These are phyloP conservation scores for Cochlearius cochlearius DNA, from an alignment of 2,113 vertebrate genomes.

Conservation along the genomic window DNA sequence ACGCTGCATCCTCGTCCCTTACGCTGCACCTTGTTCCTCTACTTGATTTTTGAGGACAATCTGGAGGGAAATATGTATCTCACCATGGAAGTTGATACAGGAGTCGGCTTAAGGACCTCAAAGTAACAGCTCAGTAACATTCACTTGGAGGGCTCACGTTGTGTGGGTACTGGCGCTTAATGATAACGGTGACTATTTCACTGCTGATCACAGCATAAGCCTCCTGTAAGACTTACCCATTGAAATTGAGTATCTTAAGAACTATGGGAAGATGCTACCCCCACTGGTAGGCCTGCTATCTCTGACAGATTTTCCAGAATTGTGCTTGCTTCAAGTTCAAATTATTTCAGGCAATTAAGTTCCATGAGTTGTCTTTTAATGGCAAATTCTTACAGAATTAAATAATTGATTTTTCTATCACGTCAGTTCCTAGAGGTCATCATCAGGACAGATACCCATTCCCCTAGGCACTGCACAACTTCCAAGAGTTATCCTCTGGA, in stretches of 20 bases:
- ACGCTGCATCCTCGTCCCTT: neutral
- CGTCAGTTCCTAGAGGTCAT: neutral
- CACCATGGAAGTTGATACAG: neutral
- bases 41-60: neutral
- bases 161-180: neutral
- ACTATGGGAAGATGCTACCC: neutral
- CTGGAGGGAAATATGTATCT: neutral
- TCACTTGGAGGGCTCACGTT: neutral
- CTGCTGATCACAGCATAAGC: neutral
- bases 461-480: neutral
- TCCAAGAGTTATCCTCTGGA: neutral
- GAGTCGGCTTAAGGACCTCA: neutral
- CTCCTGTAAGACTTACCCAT: neutral
- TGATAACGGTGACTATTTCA: neutral
- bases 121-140: neutral
- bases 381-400: neutral
- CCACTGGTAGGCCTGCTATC: neutral
- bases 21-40: neutral
- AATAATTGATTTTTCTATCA: constrained; percentile 36
- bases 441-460: neutral
- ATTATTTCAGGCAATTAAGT: constrained; percentile 15
- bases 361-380: neutral
- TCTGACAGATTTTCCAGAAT: neutral
- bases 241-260: neutral
- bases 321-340: neutral